Conservation (phyloP, 2,888 invertebrate genomes). For the Atethmia centrago region DNA sequence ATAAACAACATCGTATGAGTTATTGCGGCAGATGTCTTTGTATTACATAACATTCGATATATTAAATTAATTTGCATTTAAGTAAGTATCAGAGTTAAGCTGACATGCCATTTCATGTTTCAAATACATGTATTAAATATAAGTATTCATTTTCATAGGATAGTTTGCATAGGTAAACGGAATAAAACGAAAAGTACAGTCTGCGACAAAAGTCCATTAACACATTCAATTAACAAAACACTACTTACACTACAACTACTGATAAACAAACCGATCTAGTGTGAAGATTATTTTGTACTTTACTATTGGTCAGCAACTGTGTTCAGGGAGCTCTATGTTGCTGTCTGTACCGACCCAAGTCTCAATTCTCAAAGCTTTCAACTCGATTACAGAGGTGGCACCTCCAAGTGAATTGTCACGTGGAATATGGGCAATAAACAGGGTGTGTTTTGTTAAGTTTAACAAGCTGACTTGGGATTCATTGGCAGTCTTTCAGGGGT, state of each 20-base stretch:
- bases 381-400: constrained; percentile 48
- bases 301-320: background rate
- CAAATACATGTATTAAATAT: constrained; percentile 28
- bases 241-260: background rate
- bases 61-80: constrained; percentile 48
- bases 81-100: constrained; percentile 29
- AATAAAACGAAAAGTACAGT: background rate
- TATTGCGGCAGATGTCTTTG: constrained; percentile 40
- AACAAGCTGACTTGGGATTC: constrained; percentile 10
- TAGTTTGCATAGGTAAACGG: too few relatives aligned
- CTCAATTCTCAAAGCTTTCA: constrained; percentile 51
- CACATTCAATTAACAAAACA: background rate
- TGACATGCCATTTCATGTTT: constrained; percentile 24
- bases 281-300: background rate
- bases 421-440: constrained; percentile 38
- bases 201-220: background rate
- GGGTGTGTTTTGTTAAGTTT: constrained; percentile 6
- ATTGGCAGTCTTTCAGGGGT: background rate
- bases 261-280: background rate
- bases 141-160: too few relatives aligned
- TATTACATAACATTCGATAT: constrained; percentile 32
- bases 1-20: constrained; percentile 46
- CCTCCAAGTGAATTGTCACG: constrained; percentile 37
- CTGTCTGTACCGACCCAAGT: constrained; percentile 12
- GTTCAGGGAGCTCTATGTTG: background rate